Evolutionary conservation across 2,113 vertebrate species (phyloP), one percentile per base, ranked within the genome.

Genomic region (Callionymus lyra): DNA sequence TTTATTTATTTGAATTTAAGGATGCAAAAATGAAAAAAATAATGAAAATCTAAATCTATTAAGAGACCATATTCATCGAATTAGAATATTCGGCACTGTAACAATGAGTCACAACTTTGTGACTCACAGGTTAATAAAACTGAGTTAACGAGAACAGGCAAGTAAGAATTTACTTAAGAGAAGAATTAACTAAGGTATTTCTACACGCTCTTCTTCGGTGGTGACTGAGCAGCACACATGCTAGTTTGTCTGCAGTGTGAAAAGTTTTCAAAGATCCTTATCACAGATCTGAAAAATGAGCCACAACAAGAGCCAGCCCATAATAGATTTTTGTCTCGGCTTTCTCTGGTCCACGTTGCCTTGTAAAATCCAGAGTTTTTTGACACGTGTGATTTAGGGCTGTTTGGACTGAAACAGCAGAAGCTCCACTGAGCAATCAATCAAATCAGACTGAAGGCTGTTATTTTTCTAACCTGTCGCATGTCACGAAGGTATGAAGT

Each of bases 331-430:
- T 41, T 66, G 58, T 72, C 6, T 58, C 31, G 50, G 46, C 12
- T 51, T 46, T 37, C 41, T 41, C 31, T 42, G 34, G 18, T 37
- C 46, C 17, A 46, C 21, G 50, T 66, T 68, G 59, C 53, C 76
- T 81, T 68, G 65, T 79, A 77, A 82, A 82, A 79, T 70, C 63
- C 54, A 62, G 76, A 83, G 75, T 68, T 65, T 48, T 70, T 56
- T 83, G 82, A 86, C 84, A 82, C 44, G 39, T 80, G 59, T 85
- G 82, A 87, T 85, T 87, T 84, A 85, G 55, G 56, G 55, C 12
- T 83, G 77, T 86, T 86, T 84, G 74, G 70, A 82, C 75, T 84
- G 80, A 85, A 83, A 81, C 59, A 73, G 78, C 80, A 82, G 82
- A 82, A 81, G 80, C 80, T 76, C 68, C 60, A 75, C 58, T 74